Evolutionary conservation across 2,797 vertebrate species (phyloP), one percentile per base, ranked within the genome.

Genomic region (Acrossocheilus wenchowensis): DNA sequence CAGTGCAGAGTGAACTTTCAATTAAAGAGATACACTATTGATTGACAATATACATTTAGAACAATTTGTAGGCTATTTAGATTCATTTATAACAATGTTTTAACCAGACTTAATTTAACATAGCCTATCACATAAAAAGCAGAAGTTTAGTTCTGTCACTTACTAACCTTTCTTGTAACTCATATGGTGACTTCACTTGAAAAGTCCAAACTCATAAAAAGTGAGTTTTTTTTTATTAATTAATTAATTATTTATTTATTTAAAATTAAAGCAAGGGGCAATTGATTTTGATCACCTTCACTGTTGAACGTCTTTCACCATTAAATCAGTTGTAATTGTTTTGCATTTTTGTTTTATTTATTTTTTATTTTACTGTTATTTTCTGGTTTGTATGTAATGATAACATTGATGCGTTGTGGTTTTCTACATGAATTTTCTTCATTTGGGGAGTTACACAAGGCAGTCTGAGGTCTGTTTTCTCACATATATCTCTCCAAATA

Each of bases 381-480:
- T 54, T 36, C 12, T 84, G 30, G 11, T 52, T 68, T 41, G 34
- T 54, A 54, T 52, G 19, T 8, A 12, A 36, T 50, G 12, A 50
- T 77, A 39, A 36, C 43, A 52, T 34, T 52, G 26, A 23, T 21
- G 4, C 12, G 45, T 41, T 77, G 73, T 14, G 34, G 43, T 78
- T 52, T 69, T 48, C 26, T 34, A 74, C 26, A 48, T 64, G 43
- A 15, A 52, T 79, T 69, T 34, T 43, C 74, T 43, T 52, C 17
- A 12, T 66, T 77, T 50, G 23, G 23, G 3, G n/a, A 69, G 74
- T 78, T 9, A 41, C 45, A 78, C 62, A 43, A n/a, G 19, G 43
- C 82, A n/a, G n/a, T 83, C 17, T 41, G 48, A 39, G 74, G 10
- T 78, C 62, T 52, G 4, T 60, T 83, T 54, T 30, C 30, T n/a